Base-by-base conservation (phyloP, 1,140 invertebrate species). In the Cotesia typhae region DNA sequence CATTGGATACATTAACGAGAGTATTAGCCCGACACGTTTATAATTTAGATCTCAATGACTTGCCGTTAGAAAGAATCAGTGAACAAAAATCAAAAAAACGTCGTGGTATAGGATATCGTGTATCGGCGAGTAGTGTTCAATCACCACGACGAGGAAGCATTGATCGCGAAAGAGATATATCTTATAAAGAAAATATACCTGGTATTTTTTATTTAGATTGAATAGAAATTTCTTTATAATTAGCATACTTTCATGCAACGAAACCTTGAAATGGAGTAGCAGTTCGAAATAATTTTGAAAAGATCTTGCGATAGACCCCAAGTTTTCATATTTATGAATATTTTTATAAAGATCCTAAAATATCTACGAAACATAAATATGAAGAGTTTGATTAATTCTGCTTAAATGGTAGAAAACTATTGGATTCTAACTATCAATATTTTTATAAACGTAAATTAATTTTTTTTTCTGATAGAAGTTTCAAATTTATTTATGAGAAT, bases 1-100 rank as follows among this genome's bases (percentile, higher is more conserved):
- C 97, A 17, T 92, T 99, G 90, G 96, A 98, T 81, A 98, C 96
- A 0, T 84, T 98, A 74, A 98, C 96, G 0, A 89, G 96, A 76
- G 96, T 98, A 28, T 87, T 98, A 47, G 96, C 96, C 0, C 90
- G 94, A 38, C 95, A 98, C 80, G 96, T 98, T 28, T 99, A 98
- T 80, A 93, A 93, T 75, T 88, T 99, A 72, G 96, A 98, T 87
- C 85, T 99, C 55, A 93, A 93, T 66, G 95, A 98, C 86, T 85
- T 98, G 52, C 96, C 96, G 1, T 82, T 97, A 63, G 95, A 97
- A 80, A 87, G 95, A 73, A 83, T 96, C 28, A 93, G 91, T 57
- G 95, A 96, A 78, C 94, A 94, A 78, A 95, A 95, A 79, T 89
- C 90, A 47, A 95, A 94, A 80, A 90, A 90, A 76, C 87, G 90